Evolutionary conservation across 2,113 vertebrate genomes (phyloP), one percentile per base, ranked within the genome.

Genomic region (Grallaria varia): DNA sequence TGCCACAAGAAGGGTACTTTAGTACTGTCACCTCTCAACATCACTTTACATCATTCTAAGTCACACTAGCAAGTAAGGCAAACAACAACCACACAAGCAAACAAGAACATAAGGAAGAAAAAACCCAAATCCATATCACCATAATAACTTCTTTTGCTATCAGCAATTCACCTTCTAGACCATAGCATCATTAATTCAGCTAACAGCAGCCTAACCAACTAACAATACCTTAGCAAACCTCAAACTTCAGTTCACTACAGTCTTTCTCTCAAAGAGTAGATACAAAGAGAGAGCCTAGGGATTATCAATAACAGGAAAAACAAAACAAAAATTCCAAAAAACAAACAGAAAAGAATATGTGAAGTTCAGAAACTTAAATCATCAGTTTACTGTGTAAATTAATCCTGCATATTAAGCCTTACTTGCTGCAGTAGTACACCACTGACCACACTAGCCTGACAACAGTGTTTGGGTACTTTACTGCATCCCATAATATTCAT

Each of bases 401-500:
- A 76, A 62, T 84, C 63, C 83, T 73, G 60, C 3, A 4, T 13
- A 22, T 82, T 86, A 85, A 85, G 77, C 71, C 89, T 76, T 31
- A 37, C 33, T 77, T 67, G 71, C 47, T 63, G 63, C 64, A 87
- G 53, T 4, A 87, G 50, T 87, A 78, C 87, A 82, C 22, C 53
- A 95, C 63, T 90, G 89, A 66, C 31, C 2, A 6, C 25, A 24
- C 45, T 20, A 76, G 79, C 33, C 68, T 59, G 53, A 84, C 89
- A 93, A 56, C 49, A 30, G 47, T 12, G 47, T 93, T 87, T 53
- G 56, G 78, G 76, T 91, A 85, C 78, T 93, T 63, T 17, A 85
- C 90, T 79, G 71, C 90, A 89, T 95, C 89, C 89, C 58, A 20
- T 91, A 76, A 88, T 87, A 93, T 79, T 91, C 95, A 39, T 58